phyloP scores from a whole-genome alignment of 2,888 invertebrate species.

The Peribatodes rhomboidaria region DNA sequence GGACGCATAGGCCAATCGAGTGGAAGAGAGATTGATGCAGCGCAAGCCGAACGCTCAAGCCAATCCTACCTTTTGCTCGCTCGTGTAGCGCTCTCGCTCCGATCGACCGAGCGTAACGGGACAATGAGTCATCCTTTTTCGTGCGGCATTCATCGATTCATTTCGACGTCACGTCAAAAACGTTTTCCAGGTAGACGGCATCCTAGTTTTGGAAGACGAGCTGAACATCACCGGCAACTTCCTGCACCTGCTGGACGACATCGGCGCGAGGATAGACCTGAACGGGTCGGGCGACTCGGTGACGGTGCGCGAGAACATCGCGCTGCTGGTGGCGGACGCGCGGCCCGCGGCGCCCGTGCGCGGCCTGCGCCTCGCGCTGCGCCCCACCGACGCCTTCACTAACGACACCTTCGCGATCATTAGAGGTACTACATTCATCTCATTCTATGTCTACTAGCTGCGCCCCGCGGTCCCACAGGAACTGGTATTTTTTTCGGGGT shows the following conservation, averaged over 20 bases:
- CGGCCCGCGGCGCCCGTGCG: conserved; percentile 62
- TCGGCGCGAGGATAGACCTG: conserved; percentile 67
- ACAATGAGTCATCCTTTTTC: too few relatives aligned
- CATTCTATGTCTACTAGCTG: not conserved
- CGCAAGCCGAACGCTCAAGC: too few relatives aligned
- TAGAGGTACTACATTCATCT: conserved; percentile 54
- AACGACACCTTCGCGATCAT: conserved; percentile 69
- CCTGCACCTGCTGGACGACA: conserved; percentile 69
- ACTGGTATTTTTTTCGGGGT: too few relatives aligned
- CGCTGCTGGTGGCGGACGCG: conserved; percentile 71
- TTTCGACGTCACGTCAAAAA: too few relatives aligned
- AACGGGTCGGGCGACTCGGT: conserved; percentile 58
- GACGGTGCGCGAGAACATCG: conserved; percentile 68
- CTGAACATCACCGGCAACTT: conserved; percentile 69
- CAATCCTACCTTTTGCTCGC: too few relatives aligned
- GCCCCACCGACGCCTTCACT: conserved; percentile 60
- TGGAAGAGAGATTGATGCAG: too few relatives aligned
- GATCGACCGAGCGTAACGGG: too few relatives aligned
- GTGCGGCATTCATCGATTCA: too few relatives aligned
- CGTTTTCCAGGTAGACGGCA: conserved; percentile 66
- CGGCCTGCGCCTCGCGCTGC: conserved; percentile 69
- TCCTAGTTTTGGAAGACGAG: conserved; percentile 60
- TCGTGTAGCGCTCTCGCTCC: too few relatives aligned
- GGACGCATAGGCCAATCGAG: too few relatives aligned
- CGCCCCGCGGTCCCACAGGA: too few relatives aligned